Base-by-base conservation (phyloP, 1,140 invertebrate species). In the Ostrea edulis region DNA sequence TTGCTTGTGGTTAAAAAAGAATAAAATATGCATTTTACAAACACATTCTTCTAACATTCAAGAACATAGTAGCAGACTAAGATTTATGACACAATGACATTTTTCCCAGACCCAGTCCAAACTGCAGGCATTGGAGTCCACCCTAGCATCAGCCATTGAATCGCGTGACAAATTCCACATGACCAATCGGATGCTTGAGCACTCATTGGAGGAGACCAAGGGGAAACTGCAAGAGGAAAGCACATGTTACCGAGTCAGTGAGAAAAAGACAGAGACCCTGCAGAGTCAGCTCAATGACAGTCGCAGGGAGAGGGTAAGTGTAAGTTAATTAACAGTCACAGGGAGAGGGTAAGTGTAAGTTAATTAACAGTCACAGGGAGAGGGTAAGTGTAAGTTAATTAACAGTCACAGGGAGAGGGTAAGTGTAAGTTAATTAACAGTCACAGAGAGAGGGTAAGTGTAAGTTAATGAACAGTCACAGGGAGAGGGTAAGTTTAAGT, bases 321-420 rank as follows among this genome's bases (percentile, higher is more conserved):
- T 44, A 44, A 44, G 35, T 44, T 2, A 62, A 62, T 3, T n/a
- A 0, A 62, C 22, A 81, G 71, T 5, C 35, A 44, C 35, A 44
- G 35, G 35, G 35, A 87, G 68, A 82, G 86, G 81, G 5, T 82
- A 89, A 58, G 55, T 90, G 11, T 22, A 90, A 71, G 68, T 71
- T 82, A 83, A 87, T 25, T 29, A 87, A 86, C 0, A 17, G 58
- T n/a, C 29, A 55, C 4, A 87, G 87, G 25, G 71, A 77, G 25
- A 82, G 86, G 8, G 86, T 85, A 14, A 65, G 85, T 12, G 52
- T 89, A 51, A 89, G 68, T 55, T 89, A 22, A 68, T 85, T 85
- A 90, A 93, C 8, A 44, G 87, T 22, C 91, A 88, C 81, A 91
- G 89, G 35, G 91, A 90, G 8, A 92, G 91, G 89, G 92, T 93